Evolutionary conservation across 2,888 invertebrate genomes (phyloP), one percentile per base, ranked within the genome.

Genomic region (Archaeoteleia sp.): DNA sequence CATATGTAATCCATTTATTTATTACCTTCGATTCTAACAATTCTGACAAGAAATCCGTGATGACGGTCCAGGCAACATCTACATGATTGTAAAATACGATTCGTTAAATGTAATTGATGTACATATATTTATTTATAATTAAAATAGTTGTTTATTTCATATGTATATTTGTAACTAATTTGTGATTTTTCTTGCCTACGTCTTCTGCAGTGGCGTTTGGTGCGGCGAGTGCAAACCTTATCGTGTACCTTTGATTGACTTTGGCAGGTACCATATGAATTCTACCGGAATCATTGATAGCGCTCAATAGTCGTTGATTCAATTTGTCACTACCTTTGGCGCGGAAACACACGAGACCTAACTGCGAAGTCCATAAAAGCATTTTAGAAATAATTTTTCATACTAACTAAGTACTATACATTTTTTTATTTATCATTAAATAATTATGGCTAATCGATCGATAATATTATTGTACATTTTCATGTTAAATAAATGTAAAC

Each of bases 241-340:
- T 96, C 43, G 96, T 94, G 82, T 93, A 97, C 77, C 92, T 91
- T 42, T 96, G 96, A 79, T 95, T 93, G 12, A 97, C 92, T 35
- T 90, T 91, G 0, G 97, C 95, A 0, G 97, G 97, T 7, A 97
- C 97, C 97, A 98, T 98, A 85, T 98, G 98, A 66, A 98, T 87
- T 84, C 94, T 94, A 8, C 97, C 98, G 2, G 97, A 96, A 62
- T 95, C 97, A 82, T 98, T 98, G 75, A 98, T 95, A 71, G 91
- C 90, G 62, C 95, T 95, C 75, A 98, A 86, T 29, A 98, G 87
- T 84, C 95, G 95, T 86, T 97, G 96, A 84, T 98, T 98, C 45
- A 96, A 81, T 77, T 93, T 92, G 76, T 92, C 91, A 2, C 87
- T 85, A 53, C 95, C 95, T 81, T 92, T 91, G 9, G 96, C 88